Evolutionary conservation across 2,888 invertebrate genomes (phyloP).

Genomic region (Belgica antarctica): DNA sequence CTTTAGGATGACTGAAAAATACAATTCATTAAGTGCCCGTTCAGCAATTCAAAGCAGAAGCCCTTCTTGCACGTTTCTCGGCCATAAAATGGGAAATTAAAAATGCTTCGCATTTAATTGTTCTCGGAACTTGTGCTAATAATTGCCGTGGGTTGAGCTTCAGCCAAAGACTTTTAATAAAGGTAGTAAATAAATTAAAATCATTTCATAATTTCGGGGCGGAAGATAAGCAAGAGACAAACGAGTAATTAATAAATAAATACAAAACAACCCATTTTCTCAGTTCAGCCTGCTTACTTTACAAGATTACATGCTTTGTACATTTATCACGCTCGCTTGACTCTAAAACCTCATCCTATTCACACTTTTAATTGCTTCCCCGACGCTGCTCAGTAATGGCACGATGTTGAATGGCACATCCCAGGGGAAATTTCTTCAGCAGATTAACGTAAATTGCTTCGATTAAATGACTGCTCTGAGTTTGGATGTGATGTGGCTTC

Average conservation of each 20-base stretch:
- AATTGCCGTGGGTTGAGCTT: not conserved
- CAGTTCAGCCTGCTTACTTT: not conserved
- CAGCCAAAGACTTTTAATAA: constrained; percentile 30
- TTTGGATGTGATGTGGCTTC: not conserved
- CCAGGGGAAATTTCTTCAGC: constrained; percentile 20
- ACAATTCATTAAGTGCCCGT: not conserved
- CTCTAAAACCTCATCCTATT: not conserved
- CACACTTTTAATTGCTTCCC: constrained; percentile 39
- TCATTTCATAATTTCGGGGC: constrained; percentile 26
- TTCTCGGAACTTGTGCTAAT: not conserved
- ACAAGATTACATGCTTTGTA: constrained; percentile 6
- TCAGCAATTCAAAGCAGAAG: not conserved
- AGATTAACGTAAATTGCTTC: constrained; percentile 34
- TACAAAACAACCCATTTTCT: not conserved
- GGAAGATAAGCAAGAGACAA: not conserved
- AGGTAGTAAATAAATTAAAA: constrained; percentile 33
- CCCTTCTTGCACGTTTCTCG: not conserved
- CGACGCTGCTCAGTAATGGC: constrained; percentile 5
- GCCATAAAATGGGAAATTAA: not conserved
- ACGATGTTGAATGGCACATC: constrained; percentile 7
- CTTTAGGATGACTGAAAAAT: not conserved
- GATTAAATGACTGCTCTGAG: constrained; percentile 25
- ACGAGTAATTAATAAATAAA: constrained; percentile 17
- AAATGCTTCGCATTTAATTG: not conserved
- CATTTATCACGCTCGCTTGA: not conserved